phyloP scores from a whole-genome alignment of 1,140 invertebrate genomes.

The Bombus difficillimus region DNA sequence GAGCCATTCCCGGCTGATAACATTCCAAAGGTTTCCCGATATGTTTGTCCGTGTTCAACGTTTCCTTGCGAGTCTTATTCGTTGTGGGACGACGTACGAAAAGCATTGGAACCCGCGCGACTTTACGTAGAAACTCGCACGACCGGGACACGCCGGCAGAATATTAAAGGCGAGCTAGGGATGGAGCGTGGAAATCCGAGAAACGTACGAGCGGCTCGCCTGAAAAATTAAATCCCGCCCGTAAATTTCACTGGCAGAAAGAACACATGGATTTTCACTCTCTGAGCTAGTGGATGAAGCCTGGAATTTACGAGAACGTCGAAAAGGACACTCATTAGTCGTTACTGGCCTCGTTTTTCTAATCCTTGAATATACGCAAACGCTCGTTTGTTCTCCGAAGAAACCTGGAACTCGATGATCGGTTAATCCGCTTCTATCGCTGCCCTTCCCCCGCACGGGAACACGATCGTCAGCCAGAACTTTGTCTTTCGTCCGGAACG shows the following conservation, averaged over 20 bases:
- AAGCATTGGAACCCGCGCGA: neutral
- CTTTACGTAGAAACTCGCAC: neutral
- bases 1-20: neutral
- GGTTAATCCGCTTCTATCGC: neutral
- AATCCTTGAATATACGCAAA: neutral
- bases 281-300: neutral
- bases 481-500: conserved; percentile 5
- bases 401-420: neutral
- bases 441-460: too few relatives aligned
- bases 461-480: neutral
- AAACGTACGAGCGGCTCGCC: neutral
- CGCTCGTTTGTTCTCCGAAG: neutral
- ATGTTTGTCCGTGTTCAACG: neutral
- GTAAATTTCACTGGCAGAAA: neutral
- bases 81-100: neutral
- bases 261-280: neutral
- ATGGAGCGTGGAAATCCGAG: neutral
- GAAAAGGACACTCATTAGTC: neutral
- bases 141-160: neutral
- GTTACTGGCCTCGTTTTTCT: neutral
- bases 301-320: neutral
- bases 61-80: neutral
- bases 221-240: neutral
- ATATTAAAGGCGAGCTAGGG: conserved; percentile 8
- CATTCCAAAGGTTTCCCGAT: neutral